phyloP scores from a whole-genome alignment of 2,797 vertebrate genomes.

The Dryobates pubescens region DNA sequence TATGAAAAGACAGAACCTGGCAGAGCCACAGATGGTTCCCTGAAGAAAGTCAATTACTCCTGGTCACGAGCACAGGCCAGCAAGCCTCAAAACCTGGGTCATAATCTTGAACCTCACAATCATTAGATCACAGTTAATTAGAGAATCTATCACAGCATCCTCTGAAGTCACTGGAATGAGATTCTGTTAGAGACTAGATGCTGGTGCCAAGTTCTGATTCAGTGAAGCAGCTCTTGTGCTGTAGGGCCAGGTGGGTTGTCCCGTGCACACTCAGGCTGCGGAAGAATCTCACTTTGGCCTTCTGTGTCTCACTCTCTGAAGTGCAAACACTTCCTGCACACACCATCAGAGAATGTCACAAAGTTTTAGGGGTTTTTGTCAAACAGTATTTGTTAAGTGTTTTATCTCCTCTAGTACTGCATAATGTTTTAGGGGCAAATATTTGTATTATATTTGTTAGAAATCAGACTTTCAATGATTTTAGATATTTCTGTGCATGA shows the following conservation, averaged over 20 bases:
- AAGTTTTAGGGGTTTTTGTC: background rate
- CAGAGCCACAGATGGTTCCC: background rate
- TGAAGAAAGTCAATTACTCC: background rate
- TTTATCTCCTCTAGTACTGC: background rate
- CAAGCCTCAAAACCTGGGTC: background rate
- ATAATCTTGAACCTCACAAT: background rate
- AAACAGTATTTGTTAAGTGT: background rate
- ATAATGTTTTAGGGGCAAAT: background rate
- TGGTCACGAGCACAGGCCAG: background rate
- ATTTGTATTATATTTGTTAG: background rate
- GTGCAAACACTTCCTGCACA: background rate
- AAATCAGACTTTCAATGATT: background rate
- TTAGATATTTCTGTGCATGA: background rate
- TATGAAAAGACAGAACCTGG: background rate
- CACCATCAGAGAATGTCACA: background rate
- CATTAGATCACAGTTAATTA: background rate
- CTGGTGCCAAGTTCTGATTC: background rate
- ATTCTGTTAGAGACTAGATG: background rate
- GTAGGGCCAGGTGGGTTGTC: background rate
- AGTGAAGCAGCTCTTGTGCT: background rate
- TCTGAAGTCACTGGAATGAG: background rate
- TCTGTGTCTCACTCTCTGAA: background rate
- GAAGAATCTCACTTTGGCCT: background rate
- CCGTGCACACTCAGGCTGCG: background rate
- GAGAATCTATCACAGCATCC: background rate